These are phyloP conservation scores for Plestiodon gilberti DNA, from an alignment of 2,113 vertebrate genomes.

Conservation along the genomic window DNA sequence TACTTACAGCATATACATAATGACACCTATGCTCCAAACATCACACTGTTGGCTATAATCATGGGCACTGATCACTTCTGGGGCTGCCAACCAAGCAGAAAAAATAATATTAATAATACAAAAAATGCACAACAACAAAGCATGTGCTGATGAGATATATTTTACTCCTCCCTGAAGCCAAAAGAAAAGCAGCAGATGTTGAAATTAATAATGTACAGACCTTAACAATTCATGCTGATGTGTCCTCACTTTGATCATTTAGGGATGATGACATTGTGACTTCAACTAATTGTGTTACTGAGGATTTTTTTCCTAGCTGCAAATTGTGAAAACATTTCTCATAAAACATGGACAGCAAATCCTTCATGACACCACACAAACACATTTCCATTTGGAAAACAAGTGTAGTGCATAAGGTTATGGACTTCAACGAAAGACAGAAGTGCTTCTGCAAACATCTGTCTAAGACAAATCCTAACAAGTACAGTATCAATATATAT, in stretches of 20 bases:
- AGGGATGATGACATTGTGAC: slow-evolving; percentile 52
- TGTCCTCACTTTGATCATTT: slow-evolving; percentile 64
- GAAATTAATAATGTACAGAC: slow-evolving; percentile 81
- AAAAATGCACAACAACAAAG: slow-evolving; percentile 77
- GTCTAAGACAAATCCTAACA: background rate
- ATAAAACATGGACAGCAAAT: slow-evolving; percentile 28
- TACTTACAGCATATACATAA: slow-evolving; percentile 94
- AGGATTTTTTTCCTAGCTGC: slow-evolving; percentile 27
- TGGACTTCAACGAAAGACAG: fast-evolving
- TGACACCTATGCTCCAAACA: slow-evolving; percentile 91
- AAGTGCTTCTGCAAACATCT: background rate
- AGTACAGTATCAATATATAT: slow-evolving; percentile 2
- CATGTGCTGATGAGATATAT: slow-evolving; percentile 75
- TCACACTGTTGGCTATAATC: slow-evolving; percentile 91
- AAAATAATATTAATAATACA: slow-evolving; percentile 80
- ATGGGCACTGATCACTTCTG: slow-evolving; percentile 87
- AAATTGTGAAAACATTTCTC: slow-evolving; percentile 63
- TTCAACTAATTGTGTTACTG: slow-evolving; percentile 56
- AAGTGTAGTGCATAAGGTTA: background rate
- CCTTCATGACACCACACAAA: background rate
- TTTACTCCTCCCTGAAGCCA: slow-evolving; percentile 74
- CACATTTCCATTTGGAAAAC: background rate
- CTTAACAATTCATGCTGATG: slow-evolving; percentile 72
- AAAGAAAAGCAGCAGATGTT: slow-evolving; percentile 77
- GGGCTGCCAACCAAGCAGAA: slow-evolving; percentile 84